Conservation (phyloP, 2,113 vertebrate genomes). For the Triplophysa dalaica region DNA sequence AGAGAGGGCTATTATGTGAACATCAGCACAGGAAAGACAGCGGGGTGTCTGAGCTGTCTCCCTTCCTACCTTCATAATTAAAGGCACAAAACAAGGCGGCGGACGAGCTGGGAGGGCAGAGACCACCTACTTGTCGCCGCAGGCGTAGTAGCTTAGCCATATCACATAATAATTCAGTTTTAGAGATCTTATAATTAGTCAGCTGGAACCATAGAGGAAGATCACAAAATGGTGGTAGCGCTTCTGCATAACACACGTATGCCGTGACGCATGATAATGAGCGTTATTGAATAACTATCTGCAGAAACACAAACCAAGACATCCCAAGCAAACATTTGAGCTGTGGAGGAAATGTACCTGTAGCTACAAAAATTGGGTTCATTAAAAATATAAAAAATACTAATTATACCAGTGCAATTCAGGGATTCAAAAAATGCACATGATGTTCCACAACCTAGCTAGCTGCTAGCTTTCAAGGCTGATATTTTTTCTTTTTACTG, state of each 20-base stretch:
- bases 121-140: constrained; percentile 25
- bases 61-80: constrained; percentile 30
- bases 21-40: constrained; percentile 25
- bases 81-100: constrained; percentile 25
- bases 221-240: constrained; percentile 16
- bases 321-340: not conserved
- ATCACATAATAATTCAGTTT: constrained; percentile 28
- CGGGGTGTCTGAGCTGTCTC: constrained; percentile 18
- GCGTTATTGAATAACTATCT: constrained; percentile 7
- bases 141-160: constrained; percentile 11
- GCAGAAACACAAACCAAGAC: not conserved
- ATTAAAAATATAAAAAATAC: not conserved
- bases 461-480: too few species aligned
- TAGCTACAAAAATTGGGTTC: not conserved
- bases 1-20: constrained; percentile 19
- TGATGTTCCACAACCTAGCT: too few species aligned
- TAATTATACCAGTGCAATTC: not conserved
- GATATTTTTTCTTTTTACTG: too few species aligned
- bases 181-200: constrained; percentile 29
- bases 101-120: constrained; percentile 15
- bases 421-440: not conserved
- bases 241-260: not conserved
- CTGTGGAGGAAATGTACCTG: not conserved
- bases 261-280: constrained; percentile 14
- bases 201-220: constrained; percentile 10